Conservation (phyloP, 2,888 invertebrate genomes). For the Sesia bembeciformis region DNA sequence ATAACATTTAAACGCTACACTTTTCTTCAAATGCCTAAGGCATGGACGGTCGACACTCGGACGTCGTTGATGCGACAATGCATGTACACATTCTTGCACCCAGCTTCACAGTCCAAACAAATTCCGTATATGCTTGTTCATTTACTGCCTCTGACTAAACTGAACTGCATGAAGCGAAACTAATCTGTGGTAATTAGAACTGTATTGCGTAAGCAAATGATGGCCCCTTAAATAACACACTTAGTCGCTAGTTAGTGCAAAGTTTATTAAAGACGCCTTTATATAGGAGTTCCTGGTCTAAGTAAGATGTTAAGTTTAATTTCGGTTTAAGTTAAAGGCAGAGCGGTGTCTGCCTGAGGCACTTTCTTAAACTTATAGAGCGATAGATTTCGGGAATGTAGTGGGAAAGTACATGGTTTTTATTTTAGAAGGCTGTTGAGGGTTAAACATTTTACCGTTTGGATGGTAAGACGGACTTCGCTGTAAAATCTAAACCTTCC, state of each 20-base stretch:
- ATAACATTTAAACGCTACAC: neutral
- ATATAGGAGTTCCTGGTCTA: slow-evolving; percentile 5
- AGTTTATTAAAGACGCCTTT: slow-evolving; percentile 37
- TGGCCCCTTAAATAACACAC: slow-evolving; percentile 31
- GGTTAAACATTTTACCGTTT: neutral
- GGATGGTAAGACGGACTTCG: no score
- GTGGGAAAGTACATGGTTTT: slow-evolving; percentile 18
- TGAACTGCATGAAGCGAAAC: no score
- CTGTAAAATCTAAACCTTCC: no score
- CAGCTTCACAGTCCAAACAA: neutral
- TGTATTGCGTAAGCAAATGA: slow-evolving; percentile 7
- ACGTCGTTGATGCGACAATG: slow-evolving; percentile 8
- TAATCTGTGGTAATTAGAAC: neutral
- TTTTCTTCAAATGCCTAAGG: slow-evolving; percentile 10
- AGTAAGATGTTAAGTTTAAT: slow-evolving; percentile 18
- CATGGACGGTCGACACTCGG: slow-evolving; percentile 11
- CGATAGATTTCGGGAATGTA: slow-evolving; percentile 19
- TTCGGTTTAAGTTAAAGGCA: slow-evolving; percentile 25
- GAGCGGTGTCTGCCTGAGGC: slow-evolving; percentile 20
- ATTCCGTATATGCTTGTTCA: neutral
- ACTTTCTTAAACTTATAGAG: slow-evolving; percentile 17
- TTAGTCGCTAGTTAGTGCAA: slow-evolving; percentile 29
- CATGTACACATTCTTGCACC: slow-evolving; percentile 1
- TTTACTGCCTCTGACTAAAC: neutral
- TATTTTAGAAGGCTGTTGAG: slow-evolving; percentile 15